Percentiles rank a stretch among this genome's conserved stretches.
Evolutionary conservation across 2,888 invertebrate genomes (phyloP).

Genomic region (Mechanitis messenoides): DNA sequence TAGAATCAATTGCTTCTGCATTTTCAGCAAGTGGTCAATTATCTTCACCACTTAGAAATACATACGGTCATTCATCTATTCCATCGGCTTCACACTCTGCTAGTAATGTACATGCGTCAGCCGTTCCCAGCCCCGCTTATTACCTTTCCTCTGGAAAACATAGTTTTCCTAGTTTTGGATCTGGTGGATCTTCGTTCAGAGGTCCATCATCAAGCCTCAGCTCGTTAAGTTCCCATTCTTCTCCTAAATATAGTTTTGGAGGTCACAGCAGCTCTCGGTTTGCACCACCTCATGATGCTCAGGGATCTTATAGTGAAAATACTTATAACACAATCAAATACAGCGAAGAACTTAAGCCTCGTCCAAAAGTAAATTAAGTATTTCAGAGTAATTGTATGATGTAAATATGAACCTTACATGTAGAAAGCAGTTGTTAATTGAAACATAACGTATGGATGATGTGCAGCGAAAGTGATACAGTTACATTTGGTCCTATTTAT

Average conservation of each 20-base stretch:
- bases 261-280: slow-evolving; percentile 52
- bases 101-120: slow-evolving; percentile 49
- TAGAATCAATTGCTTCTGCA: slow-evolving; percentile 49
- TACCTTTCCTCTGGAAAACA: slow-evolving; percentile 53
- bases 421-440: slow-evolving; percentile 23
- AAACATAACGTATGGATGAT: slow-evolving; percentile 35
- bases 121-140: slow-evolving; percentile 55
- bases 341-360: slow-evolving; percentile 67
- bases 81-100: slow-evolving; percentile 49
- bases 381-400: slow-evolving; percentile 28
- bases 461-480: slow-evolving; percentile 37
- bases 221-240: slow-evolving; percentile 51
- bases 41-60: slow-evolving; percentile 52
- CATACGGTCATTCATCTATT: slow-evolving; percentile 41
- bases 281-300: slow-evolving; percentile 51
- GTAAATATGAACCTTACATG: slow-evolving; percentile 48
- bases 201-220: slow-evolving; percentile 49
- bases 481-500: slow-evolving; percentile 45
- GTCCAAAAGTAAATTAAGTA: slow-evolving; percentile 39
- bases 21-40: slow-evolving; percentile 54
- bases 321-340: slow-evolving; percentile 72
- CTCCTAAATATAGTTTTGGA: slow-evolving; percentile 58
- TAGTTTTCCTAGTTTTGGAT: slow-evolving; percentile 48
- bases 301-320: slow-evolving; percentile 63
- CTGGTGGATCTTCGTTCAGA: slow-evolving; percentile 55